Evolutionary conservation across 2,797 vertebrate species (phyloP).

Genomic region (Threskiornis aethiopicus): DNA sequence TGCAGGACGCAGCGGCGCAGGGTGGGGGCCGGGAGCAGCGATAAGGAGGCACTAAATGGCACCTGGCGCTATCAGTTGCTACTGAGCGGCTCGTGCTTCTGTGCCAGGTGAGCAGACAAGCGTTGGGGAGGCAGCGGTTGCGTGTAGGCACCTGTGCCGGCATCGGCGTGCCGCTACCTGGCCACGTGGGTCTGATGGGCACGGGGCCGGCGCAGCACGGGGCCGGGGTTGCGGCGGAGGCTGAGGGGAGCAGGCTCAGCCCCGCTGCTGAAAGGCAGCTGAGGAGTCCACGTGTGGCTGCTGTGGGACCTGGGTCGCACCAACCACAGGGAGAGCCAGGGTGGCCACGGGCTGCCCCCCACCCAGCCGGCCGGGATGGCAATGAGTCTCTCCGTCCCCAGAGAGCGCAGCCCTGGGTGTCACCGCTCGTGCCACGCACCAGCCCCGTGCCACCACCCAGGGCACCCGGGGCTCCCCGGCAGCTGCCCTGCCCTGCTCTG

Average conservation of each 20-base stretch:
- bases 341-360: background rate
- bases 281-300: fast-evolving
- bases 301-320: background rate
- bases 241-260: background rate
- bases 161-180: fast-evolving
- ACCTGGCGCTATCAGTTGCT: background rate
- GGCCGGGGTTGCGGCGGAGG: no score
- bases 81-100: background rate
- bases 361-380: background rate
- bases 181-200: background rate
- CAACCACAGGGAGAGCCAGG: fast-evolving
- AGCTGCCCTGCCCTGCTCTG: background rate
- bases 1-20: fast-evolving
- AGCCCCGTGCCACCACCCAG: background rate
- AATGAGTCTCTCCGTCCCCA: fast-evolving
- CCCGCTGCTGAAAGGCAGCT: background rate
- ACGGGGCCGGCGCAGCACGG: background rate
- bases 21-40: background rate
- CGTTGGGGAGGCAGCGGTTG: fast-evolving
- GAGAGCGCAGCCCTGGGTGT: background rate
- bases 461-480: no score
- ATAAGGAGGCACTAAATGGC: slow-evolving; percentile 20
- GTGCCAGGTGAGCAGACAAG: background rate
- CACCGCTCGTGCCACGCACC: background rate
- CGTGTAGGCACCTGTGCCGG: fast-evolving